These are phyloP conservation scores for Rhabdomys dilectus DNA, from an alignment of 2,113 vertebrate species.

Conservation along the genomic window DNA sequence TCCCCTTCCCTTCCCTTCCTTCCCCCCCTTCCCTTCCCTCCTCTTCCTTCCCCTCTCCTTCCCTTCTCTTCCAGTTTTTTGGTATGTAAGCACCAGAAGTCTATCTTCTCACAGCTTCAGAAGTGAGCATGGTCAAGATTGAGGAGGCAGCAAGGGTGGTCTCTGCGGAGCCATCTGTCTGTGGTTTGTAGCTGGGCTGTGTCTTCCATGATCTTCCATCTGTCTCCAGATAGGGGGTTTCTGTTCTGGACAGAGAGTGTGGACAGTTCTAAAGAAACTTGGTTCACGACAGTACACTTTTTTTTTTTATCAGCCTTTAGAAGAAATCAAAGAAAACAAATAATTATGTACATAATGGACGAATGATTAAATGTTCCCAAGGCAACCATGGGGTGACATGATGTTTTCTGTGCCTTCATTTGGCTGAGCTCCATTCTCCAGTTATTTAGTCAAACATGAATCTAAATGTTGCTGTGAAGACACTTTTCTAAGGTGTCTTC, in stretches of 20 bases:
- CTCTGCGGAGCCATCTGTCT: background rate
- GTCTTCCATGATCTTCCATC: background rate
- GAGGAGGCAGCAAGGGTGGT: too few relatives aligned
- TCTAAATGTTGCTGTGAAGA: background rate
- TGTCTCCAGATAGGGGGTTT: background rate
- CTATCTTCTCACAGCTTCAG: background rate
- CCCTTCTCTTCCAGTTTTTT: too few relatives aligned
- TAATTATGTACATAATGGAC: background rate
- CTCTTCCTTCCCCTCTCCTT: accelerated
- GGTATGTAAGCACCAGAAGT: background rate
- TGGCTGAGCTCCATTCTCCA: background rate
- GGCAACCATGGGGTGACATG: background rate
- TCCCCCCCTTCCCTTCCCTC: accelerated
- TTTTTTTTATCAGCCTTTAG: background rate
- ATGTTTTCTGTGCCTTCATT: background rate
- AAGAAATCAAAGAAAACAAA: background rate
- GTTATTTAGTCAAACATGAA: background rate
- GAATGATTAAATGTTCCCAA: background rate
- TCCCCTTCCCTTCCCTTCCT: too few relatives aligned
- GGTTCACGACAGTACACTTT: background rate
- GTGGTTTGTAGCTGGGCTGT: background rate
- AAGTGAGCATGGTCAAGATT: background rate
- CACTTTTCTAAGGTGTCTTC: too few relatives aligned
- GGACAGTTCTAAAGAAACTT: slow-evolving; percentile 8
- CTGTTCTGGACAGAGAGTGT: background rate